Evolutionary conservation across 2,113 vertebrate species (phyloP), one percentile per base, ranked within the genome.

Genomic region (Festucalex cinctus): DNA sequence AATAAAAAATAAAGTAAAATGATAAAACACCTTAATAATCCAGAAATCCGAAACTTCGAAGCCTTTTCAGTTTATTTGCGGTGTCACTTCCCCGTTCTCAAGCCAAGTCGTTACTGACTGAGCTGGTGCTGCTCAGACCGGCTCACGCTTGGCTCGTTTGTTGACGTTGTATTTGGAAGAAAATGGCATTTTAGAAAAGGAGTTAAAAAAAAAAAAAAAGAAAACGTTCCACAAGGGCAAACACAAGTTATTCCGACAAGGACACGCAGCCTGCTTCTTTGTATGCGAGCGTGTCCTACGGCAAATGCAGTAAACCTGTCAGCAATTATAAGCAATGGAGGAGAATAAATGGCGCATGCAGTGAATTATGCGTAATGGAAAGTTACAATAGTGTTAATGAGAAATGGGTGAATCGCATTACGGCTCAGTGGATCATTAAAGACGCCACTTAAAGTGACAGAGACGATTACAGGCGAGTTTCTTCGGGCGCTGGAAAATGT

Each of bases 391-490:
- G 43, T 59, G 48, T 75, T 76, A 65, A 78, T 74, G 66, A 73
- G 67, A 65, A 26, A 46, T 59, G 56, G 28, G 36, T 12, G n/a
- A 53, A 53, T 24, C 22, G 9, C 49, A 24, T 53, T 12, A 53
- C 54, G 66, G 58, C 63, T 44, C 19, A 69, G 28, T 48, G 48
- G 39, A 39, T 74, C 65, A 62, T 44, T 28, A 43, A n/a, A 65
- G 69, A 76, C n/a, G 65, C 32, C n/a, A 66, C 62, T 75, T 71
- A 73, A 77, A 75, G 53, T 65, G 80, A 77, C 69, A 66, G 60
- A 60, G 75, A 32, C 74, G 37, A 46, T 79, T 51, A 44, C 37
- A 43, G 49, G 3, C 22, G 22, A 12, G n/a, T 24, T 53, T 53
- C 49, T 53, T n/a, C n/a, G n/a, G n/a, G n/a, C 3, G 49, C n/a